Evolutionary conservation across 2,113 vertebrate genomes (phyloP).

Genomic region (Tyto alba): DNA sequence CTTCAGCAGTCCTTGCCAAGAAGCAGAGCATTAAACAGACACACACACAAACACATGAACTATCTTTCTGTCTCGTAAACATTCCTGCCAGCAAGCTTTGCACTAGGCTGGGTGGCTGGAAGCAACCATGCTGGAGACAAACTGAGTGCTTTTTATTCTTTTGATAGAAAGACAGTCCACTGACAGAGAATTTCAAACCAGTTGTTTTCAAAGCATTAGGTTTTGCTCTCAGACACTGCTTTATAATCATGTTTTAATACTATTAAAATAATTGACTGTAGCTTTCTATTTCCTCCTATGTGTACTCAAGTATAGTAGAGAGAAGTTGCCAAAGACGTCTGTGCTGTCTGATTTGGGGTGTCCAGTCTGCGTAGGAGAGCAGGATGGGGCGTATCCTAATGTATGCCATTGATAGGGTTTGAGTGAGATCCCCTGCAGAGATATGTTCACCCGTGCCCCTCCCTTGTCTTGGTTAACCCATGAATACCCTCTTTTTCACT

Average conservation of each 20-base stretch:
- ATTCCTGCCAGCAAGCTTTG: not conserved
- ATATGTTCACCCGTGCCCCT: not conserved
- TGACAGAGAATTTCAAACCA: not conserved
- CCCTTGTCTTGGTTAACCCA: not conserved
- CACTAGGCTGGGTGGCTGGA: not conserved
- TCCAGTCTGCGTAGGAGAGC: fast-evolving
- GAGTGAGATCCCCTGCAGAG: not conserved
- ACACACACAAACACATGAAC: not conserved
- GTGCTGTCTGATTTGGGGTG: not conserved
- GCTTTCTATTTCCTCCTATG: not conserved
- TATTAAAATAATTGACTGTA: not conserved
- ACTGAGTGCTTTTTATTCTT: not conserved
- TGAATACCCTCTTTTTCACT: not conserved
- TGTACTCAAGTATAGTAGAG: not conserved
- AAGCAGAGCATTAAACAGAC: not conserved
- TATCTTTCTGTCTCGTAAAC: not conserved
- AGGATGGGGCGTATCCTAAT: not conserved
- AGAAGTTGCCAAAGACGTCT: not conserved
- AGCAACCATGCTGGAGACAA: not conserved
- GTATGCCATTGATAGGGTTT: not conserved
- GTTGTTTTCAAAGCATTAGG: not conserved
- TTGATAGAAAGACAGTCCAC: not conserved
- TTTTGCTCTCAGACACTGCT: not conserved
- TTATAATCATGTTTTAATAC: not conserved
- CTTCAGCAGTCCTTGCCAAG: not conserved